phyloP scores from a whole-genome alignment of 2,797 vertebrate species.

The Sebastes itinus region DNA sequence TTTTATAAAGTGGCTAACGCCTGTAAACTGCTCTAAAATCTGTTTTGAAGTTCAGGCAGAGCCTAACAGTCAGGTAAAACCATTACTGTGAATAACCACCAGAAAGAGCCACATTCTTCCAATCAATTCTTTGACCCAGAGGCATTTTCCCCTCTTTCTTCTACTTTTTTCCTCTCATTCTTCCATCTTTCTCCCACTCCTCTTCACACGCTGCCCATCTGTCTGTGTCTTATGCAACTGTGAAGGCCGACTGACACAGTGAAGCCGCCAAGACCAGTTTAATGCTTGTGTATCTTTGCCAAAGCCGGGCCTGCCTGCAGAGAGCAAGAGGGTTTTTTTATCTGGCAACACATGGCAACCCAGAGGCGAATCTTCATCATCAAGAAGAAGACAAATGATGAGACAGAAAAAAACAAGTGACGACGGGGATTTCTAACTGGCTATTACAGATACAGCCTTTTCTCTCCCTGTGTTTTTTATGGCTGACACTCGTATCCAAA shows the following conservation, averaged over 20 bases:
- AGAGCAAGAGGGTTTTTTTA: constrained; percentile 21
- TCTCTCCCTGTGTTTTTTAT: constrained; percentile 32
- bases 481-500: constrained; percentile 36
- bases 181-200: constrained; percentile 36
- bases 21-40: constrained; percentile 33
- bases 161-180: constrained; percentile 26
- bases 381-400: constrained; percentile 21
- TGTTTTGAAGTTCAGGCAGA: constrained; percentile 18
- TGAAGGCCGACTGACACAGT: constrained; percentile 42
- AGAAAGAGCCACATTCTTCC: constrained; percentile 32
- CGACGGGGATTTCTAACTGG: constrained; percentile 28
- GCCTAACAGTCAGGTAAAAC: constrained; percentile 53
- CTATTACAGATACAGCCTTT: not conserved
- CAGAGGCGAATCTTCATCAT: constrained; percentile 34
- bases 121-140: constrained; percentile 1
- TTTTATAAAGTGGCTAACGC: constrained; percentile 25
- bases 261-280: constrained; percentile 48
- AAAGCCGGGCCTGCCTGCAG: constrained; percentile 36
- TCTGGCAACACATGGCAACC: constrained; percentile 44
- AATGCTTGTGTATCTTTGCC: constrained; percentile 32
- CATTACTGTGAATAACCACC: constrained; percentile 40
- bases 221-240: constrained; percentile 58
- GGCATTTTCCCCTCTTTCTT: not conserved
- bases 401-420: constrained; percentile 29
- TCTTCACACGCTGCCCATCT: constrained; percentile 54